Percentiles rank a stretch among this genome's conserved stretches.
phyloP scores from a whole-genome alignment of 2,113 vertebrate genomes.

The Condylura cristata region DNA sequence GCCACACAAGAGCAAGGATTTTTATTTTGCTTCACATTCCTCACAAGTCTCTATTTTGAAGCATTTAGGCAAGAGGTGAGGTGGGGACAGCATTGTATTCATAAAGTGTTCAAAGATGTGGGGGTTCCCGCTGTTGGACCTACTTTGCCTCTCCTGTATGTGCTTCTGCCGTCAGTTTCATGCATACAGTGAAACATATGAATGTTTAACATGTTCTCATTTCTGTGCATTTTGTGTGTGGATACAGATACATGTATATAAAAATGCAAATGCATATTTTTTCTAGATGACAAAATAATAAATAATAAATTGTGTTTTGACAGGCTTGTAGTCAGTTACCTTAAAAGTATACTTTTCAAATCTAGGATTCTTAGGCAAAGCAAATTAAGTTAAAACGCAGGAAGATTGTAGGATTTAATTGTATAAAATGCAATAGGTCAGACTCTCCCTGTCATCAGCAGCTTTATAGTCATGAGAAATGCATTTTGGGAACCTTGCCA shows the following conservation, averaged over 20 bases:
- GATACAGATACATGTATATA: neutral
- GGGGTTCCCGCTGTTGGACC: slow-evolving; percentile 81
- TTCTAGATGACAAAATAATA: slow-evolving; percentile 70
- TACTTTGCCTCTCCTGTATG: slow-evolving; percentile 83
- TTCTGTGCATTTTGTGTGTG: neutral
- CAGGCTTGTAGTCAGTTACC: neutral
- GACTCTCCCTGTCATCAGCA: neutral
- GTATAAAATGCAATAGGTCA: neutral
- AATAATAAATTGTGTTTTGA: slow-evolving; percentile 37
- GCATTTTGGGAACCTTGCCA: neutral
- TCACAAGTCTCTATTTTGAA: slow-evolving; percentile 77
- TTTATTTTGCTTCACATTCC: slow-evolving; percentile 81
- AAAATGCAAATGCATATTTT: slow-evolving; percentile 75
- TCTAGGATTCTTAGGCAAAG: slow-evolving; percentile 33
- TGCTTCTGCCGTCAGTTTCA: slow-evolving; percentile 76
- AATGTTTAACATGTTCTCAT: slow-evolving; percentile 73
- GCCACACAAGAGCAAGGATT: slow-evolving; percentile 68
- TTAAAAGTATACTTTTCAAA: slow-evolving; percentile 35
- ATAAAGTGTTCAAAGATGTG: slow-evolving; percentile 83
- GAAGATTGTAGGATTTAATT: neutral
- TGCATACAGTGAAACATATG: slow-evolving; percentile 73
- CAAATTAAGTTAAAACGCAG: slow-evolving; percentile 18
- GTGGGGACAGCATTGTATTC: slow-evolving; percentile 81
- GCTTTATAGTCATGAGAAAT: neutral
- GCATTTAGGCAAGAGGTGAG: slow-evolving; percentile 81